Evolutionary conservation across 2,797 vertebrate genomes (phyloP), one percentile per base, ranked within the genome.

Genomic region (Rachycentron canadum): DNA sequence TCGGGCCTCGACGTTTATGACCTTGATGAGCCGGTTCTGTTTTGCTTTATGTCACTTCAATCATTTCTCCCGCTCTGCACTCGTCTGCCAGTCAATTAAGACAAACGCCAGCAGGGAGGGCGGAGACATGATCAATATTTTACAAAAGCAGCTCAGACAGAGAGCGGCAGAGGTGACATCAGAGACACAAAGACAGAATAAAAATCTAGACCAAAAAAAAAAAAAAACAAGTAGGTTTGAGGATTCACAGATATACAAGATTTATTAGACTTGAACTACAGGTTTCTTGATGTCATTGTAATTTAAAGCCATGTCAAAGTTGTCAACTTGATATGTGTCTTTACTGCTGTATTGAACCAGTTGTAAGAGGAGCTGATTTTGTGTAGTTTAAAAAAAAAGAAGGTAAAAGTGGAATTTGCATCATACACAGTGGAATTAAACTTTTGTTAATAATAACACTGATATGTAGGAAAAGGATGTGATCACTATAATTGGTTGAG

Each of bases 21-120:
- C 69, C 84, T 57, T 60, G 90, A 88, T 41, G 56, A 89, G 85
- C 90, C 59, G 53, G 90, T 91, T 92, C 75, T 81, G 69, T 75
- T 85, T 9, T 12, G 36, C 84, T 85, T 81, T 72, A 72, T 69
- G 53, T 50, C 79, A 68, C 76, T 78, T 89, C 79, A 87, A 61
- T 77, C 75, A 69, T 75, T 45, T 69, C 62, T 26, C 61, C n/a
- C 0, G 41, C 60, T 64, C 63, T 9, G 56, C 71, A 60, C 57
- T 47, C 43, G 25, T 73, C 79, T 82, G 76, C 41, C 81, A 64
- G 68, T 85, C 85, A 87, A 43, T 71, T 82, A 73, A 61, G 30
- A 70, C 62, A 40, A 78, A 74, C 5, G 69, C 57, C 80, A 76
- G 77, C 85, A 57, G 79, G 69, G 53, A 82, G 81, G 69, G 78